Conservation (phyloP, 2,797 vertebrate species). For the Varecia variegata region DNA sequence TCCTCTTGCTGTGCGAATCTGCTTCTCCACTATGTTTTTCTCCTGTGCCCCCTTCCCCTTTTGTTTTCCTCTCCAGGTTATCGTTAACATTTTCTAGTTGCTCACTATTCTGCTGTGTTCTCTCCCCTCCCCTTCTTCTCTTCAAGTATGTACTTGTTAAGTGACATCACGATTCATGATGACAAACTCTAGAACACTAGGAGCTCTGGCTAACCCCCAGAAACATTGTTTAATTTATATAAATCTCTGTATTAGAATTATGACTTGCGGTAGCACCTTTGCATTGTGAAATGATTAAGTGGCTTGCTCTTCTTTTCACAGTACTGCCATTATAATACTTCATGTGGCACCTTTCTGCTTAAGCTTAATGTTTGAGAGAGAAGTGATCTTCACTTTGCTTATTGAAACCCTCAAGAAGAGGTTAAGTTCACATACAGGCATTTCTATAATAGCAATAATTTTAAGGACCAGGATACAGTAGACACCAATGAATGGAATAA, state of each 20-base stretch:
- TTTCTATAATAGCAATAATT: slow-evolving; percentile 15
- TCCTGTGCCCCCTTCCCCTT: neutral
- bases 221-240: slow-evolving; percentile 39
- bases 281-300: neutral
- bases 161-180: slow-evolving; percentile 35
- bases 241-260: slow-evolving; percentile 34
- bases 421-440: neutral
- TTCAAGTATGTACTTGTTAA: slow-evolving; percentile 31
- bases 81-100: neutral
- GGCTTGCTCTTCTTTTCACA: neutral
- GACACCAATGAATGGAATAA: neutral
- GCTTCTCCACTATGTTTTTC: neutral
- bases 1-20: neutral
- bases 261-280: neutral
- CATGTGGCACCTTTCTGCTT: neutral
- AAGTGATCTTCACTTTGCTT: slow-evolving; percentile 32
- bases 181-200: slow-evolving; percentile 36
- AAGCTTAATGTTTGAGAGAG: slow-evolving; percentile 42
- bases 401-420: slow-evolving; percentile 13
- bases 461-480: slow-evolving; percentile 12
- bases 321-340: slow-evolving; percentile 14
- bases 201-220: neutral
- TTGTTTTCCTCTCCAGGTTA: neutral
- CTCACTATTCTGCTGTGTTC: neutral
- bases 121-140: neutral